phyloP scores from a whole-genome alignment of 2,113 vertebrate genomes.

The Crotophaga sulcirostris region DNA sequence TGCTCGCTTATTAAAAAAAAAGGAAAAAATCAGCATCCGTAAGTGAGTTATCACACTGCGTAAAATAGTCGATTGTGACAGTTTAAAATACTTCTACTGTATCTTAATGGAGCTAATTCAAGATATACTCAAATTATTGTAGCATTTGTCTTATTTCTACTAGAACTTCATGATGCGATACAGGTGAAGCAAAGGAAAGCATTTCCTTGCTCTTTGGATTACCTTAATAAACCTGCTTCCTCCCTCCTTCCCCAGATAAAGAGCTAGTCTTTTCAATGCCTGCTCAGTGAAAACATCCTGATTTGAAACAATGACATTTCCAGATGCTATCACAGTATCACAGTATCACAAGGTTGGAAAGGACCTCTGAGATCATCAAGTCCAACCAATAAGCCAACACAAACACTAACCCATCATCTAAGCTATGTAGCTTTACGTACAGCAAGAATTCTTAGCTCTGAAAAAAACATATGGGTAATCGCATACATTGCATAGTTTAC shows the following conservation, averaged over 20 bases:
- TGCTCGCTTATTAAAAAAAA: not conserved
- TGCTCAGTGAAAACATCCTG: not conserved
- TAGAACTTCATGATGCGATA: not conserved
- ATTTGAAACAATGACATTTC: not conserved
- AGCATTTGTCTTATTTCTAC: not conserved
- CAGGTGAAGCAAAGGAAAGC: not conserved
- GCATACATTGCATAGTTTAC: not conserved
- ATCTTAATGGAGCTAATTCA: not conserved
- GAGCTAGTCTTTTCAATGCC: not conserved
- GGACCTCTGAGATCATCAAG: too few species aligned
- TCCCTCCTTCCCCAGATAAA: not conserved
- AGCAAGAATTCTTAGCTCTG: not conserved
- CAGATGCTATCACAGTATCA: too few species aligned
- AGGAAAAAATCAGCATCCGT: not conserved
- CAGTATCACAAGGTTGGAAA: too few species aligned
- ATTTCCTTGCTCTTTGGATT: not conserved
- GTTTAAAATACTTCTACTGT: not conserved
- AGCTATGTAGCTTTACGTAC: not conserved
- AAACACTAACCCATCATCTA: too few species aligned
- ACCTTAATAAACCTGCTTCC: not conserved
- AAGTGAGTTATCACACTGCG: not conserved
- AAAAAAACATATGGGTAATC: not conserved
- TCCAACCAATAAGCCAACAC: too few species aligned
- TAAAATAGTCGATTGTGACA: not conserved
- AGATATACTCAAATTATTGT: not conserved